phyloP scores from a whole-genome alignment of 2,797 vertebrate genomes.

The Sarcophilus harrisii region DNA sequence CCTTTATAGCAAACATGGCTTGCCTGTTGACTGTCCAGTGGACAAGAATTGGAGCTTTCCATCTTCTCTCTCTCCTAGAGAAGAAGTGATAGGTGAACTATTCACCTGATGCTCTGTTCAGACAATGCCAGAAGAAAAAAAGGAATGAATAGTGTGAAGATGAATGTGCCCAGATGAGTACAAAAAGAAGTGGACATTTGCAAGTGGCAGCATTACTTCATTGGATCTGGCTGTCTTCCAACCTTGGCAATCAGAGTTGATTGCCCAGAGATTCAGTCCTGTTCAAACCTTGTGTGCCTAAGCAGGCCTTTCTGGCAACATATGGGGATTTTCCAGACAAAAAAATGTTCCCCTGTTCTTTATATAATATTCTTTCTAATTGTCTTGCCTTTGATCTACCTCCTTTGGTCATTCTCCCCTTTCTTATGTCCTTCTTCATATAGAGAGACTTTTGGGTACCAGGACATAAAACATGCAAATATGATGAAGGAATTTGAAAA shows the following conservation, averaged over 20 bases:
- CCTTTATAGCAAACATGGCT: neutral
- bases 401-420: neutral
- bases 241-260: neutral
- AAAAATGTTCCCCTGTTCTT: neutral
- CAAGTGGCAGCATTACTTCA: neutral
- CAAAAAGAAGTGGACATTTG: too few relatives aligned
- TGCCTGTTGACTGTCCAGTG: neutral
- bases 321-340: neutral
- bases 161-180: too few relatives aligned
- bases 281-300: too few relatives aligned
- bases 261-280: too few relatives aligned
- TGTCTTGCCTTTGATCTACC: neutral
- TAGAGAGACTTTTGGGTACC: neutral
- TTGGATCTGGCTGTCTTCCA: neutral
- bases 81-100: neutral
- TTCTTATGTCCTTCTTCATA: neutral
- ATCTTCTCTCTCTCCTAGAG: neutral
- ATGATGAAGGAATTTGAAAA: neutral
- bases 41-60: neutral
- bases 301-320: too few relatives aligned
- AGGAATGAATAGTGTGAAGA: too few relatives aligned
- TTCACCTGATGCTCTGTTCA: neutral
- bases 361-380: neutral
- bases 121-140: too few relatives aligned
- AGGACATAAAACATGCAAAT: neutral